Evolutionary conservation across 1,140 invertebrate genomes (phyloP).

Genomic region (Drosophila pruinosa): DNA sequence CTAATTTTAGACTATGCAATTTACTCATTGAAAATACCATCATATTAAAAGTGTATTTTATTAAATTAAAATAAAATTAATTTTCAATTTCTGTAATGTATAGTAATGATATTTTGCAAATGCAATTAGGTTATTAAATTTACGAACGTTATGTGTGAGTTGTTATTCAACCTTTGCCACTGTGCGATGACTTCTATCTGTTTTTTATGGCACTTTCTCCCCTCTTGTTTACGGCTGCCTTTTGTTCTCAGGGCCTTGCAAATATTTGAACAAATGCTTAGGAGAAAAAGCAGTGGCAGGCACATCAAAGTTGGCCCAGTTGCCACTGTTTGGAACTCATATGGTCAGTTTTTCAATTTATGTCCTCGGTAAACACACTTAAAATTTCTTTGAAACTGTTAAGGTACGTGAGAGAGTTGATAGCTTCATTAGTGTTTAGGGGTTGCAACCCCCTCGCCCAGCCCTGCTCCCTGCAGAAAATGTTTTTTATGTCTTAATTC

Average conservation of each 20-base stretch:
- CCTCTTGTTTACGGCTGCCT: slow-evolving; percentile 21
- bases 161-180: neutral
- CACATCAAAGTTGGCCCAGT: slow-evolving; percentile 59
- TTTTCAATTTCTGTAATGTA: no score
- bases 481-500: slow-evolving; percentile 76
- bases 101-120: no score
- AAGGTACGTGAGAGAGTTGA: slow-evolving; percentile 56
- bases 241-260: slow-evolving; percentile 39
- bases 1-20: no score
- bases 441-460: slow-evolving; percentile 36
- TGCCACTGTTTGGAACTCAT: slow-evolving; percentile 39
- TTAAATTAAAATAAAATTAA: no score
- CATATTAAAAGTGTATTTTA: no score
- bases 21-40: no score
- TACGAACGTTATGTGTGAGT: no score
- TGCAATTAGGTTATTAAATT: no score
- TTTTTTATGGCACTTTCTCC: slow-evolving; percentile 11
- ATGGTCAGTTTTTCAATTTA: slow-evolving; percentile 66
- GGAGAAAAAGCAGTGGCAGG: slow-evolving; percentile 1
- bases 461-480: slow-evolving; percentile 1
- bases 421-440: slow-evolving; percentile 65
- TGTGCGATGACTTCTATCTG: slow-evolving; percentile 6
- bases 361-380: slow-evolving; percentile 41
- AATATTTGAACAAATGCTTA: slow-evolving; percentile 73
- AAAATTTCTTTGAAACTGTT: slow-evolving; percentile 56